phyloP scores from a whole-genome alignment of 2,113 vertebrate species.

The Pandion haliaetus region DNA sequence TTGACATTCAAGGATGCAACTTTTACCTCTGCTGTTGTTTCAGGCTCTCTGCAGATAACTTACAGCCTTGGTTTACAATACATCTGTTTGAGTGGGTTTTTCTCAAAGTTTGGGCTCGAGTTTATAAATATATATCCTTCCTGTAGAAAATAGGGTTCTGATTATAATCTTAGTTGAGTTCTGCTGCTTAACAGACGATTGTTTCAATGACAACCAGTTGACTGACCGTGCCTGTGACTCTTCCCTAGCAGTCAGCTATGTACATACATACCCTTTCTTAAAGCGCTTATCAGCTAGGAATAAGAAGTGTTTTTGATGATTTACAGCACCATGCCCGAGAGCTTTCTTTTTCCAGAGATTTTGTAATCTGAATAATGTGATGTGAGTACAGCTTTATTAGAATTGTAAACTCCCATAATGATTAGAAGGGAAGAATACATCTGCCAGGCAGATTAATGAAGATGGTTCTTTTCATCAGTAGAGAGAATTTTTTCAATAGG shows the following conservation, averaged over 20 bases:
- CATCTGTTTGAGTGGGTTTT: background rate
- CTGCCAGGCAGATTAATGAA: background rate
- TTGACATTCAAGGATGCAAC: background rate
- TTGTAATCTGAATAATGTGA: slow-evolving; percentile 20
- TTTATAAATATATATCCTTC: background rate
- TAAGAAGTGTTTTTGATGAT: background rate
- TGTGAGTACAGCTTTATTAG: slow-evolving; percentile 32
- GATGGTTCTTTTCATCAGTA: slow-evolving; percentile 23
- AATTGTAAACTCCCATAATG: slow-evolving; percentile 25
- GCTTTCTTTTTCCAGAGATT: background rate
- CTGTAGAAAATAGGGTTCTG: background rate
- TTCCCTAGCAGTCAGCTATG: background rate
- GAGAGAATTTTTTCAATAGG: background rate
- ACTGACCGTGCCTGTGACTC: background rate
- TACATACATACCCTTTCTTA: background rate
- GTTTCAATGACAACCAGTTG: background rate
- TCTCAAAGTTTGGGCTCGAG: background rate
- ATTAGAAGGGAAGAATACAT: slow-evolving; percentile 19
- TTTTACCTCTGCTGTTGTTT: background rate
- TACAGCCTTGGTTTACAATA: background rate
- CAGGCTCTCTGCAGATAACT: background rate
- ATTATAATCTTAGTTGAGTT: background rate
- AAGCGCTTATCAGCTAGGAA: background rate
- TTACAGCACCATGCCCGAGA: background rate
- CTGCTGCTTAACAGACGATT: background rate